phyloP scores from a whole-genome alignment of 1,140 invertebrate species.

The Goniozus legneri region DNA sequence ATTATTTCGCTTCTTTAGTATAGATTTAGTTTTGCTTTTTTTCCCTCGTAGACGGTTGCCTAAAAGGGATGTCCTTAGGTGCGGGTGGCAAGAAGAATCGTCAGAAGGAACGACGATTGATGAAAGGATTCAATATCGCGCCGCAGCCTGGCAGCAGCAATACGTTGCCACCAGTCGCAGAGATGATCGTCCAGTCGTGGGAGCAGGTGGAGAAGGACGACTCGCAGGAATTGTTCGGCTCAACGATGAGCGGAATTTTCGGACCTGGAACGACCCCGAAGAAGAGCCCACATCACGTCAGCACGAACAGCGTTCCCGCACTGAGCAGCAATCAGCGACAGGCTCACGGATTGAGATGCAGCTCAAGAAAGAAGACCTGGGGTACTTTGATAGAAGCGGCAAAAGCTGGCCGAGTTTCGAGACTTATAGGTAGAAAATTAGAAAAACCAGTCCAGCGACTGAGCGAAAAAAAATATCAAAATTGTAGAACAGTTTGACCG shows the following conservation, averaged over 20 bases:
- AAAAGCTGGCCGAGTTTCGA: constrained; percentile 71
- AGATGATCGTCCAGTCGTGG: constrained; percentile 69
- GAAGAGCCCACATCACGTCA: constrained; percentile 64
- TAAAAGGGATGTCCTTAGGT: constrained; percentile 60
- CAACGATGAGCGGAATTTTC: constrained; percentile 50
- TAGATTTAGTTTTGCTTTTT: constrained; percentile 28
- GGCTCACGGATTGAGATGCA: constrained; percentile 23
- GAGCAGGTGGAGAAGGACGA: constrained; percentile 57
- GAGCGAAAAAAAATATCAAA: not conserved
- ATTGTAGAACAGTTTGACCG: not conserved
- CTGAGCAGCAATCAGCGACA: constrained; percentile 41
- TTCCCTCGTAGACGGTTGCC: constrained; percentile 39
- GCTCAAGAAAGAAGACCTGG: constrained; percentile 53
- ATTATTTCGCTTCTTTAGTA: constrained; percentile 25
- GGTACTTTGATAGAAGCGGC: constrained; percentile 82
- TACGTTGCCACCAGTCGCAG: constrained; percentile 69
- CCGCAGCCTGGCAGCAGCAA: constrained; percentile 59
- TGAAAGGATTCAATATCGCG: constrained; percentile 92
- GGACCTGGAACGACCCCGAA: constrained; percentile 37
- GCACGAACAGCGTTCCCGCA: constrained; percentile 55
- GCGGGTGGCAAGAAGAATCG: constrained; percentile 90
- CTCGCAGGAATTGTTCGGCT: constrained; percentile 49
- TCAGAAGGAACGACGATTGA: constrained; percentile 84
- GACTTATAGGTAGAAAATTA: constrained; percentile 72
- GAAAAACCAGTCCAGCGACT: constrained; percentile 31